phyloP scores from a whole-genome alignment of 2,797 vertebrate genomes.

The Rhabdophis nuchalis region DNA sequence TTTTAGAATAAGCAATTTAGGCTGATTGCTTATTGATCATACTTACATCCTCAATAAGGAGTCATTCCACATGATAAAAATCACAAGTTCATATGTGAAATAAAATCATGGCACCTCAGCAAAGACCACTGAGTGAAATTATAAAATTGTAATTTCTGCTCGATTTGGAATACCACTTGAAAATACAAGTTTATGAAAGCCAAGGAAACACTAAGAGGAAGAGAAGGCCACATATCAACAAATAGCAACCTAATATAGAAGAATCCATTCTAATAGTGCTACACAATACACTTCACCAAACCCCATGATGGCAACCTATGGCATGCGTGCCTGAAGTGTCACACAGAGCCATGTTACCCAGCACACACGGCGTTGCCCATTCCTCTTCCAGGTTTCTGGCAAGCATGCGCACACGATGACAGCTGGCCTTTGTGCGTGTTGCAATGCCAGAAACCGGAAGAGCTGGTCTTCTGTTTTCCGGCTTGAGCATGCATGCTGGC shows the following conservation, averaged over 20 bases:
- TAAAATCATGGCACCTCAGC: not conserved
- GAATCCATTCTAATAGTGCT: not conserved
- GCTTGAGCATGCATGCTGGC: too few relatives aligned
- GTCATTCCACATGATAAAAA: slow-evolving; percentile 20
- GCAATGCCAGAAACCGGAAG: too few relatives aligned
- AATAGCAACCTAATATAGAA: not conserved
- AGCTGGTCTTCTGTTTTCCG: too few relatives aligned
- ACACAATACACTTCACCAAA: not conserved
- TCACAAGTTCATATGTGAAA: slow-evolving; percentile 17
- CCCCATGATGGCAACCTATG: too few relatives aligned
- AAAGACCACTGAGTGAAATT: not conserved
- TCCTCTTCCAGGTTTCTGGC: too few relatives aligned
- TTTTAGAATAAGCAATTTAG: slow-evolving; percentile 35
- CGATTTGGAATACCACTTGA: not conserved
- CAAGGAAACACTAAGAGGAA: not conserved
- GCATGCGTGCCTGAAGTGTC: too few relatives aligned
- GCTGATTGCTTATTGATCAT: slow-evolving; percentile 32
- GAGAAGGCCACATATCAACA: not conserved
- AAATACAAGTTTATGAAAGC: not conserved
- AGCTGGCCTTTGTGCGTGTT: too few relatives aligned
- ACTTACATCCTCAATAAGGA: slow-evolving; percentile 1
- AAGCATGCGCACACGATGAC: too few relatives aligned
- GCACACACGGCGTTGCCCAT: too few relatives aligned
- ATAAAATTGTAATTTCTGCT: not conserved
- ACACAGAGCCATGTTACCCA: too few relatives aligned